Conservation (phyloP, 2,113 vertebrate species). For the Eulemur rufifrons region DNA sequence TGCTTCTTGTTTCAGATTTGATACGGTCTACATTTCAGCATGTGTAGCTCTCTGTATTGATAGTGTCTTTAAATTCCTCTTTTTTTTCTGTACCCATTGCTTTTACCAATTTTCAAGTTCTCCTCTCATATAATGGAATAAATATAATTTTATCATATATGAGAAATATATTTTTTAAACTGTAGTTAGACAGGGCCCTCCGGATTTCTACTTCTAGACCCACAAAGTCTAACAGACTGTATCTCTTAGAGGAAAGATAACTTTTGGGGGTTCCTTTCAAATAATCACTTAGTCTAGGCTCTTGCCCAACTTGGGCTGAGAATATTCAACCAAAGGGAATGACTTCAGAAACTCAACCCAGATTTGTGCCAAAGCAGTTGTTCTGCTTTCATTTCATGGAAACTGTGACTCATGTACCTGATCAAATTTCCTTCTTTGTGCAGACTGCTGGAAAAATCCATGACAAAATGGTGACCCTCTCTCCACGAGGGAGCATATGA, state of each 20-base stretch:
- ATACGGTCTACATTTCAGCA: background rate
- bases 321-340: background rate
- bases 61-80: background rate
- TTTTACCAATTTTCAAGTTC: background rate
- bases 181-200: background rate
- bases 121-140: background rate
- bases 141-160: background rate
- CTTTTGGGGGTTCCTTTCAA: conserved; percentile 29
- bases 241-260: background rate
- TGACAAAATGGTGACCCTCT: background rate
- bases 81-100: background rate
- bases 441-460: background rate
- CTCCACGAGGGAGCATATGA: background rate
- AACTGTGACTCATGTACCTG: background rate
- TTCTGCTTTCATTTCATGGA: conserved; percentile 19
- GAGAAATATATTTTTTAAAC: background rate
- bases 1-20: background rate
- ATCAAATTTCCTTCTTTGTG: conserved; percentile 9
- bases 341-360: background rate
- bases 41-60: background rate
- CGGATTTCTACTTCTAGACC: background rate
- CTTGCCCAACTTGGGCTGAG: background rate
- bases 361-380: background rate
- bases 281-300: conserved; percentile 44
- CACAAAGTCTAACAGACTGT: background rate